A percentile compares a stretch with the other conserved stretches of the same genome.
These are phyloP conservation scores for Drosophila bipectinata DNA, from an alignment of 1,140 invertebrate genomes.

Conservation along the genomic window DNA sequence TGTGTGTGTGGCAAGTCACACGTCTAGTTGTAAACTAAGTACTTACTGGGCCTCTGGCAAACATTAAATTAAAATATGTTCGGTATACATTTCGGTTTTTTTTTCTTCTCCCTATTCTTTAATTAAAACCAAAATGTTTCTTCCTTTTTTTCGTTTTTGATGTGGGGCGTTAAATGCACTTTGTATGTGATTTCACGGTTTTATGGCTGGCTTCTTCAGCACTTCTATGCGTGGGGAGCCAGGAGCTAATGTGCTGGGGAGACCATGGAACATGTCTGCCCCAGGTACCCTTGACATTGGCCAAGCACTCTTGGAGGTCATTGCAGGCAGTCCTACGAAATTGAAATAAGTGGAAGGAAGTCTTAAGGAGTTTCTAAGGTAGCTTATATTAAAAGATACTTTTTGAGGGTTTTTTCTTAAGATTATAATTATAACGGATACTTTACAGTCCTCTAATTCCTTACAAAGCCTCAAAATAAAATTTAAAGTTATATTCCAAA, in stretches of 20 bases:
- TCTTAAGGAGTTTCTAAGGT: not conserved
- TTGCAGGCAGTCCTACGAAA: conserved; percentile 26
- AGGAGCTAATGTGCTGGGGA: conserved; percentile 37
- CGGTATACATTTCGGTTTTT: conserved; percentile 41
- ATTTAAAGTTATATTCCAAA: no score
- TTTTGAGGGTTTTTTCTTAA: no score
- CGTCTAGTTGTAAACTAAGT: conserved; percentile 77
- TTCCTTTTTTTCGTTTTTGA: conserved; percentile 34
- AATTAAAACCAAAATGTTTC: conserved; percentile 77
- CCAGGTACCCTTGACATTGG: conserved; percentile 54
- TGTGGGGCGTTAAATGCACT: conserved; percentile 70
- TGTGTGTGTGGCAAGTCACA: conserved; percentile 40
- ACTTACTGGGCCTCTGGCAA: conserved; percentile 51
- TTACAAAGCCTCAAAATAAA: no score
- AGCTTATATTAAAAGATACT: no score
- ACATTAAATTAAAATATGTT: conserved; percentile 81
- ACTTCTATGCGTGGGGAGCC: conserved; percentile 25
- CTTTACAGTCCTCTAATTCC: no score
- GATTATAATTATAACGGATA: no score
- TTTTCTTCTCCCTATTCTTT: conserved; percentile 51
- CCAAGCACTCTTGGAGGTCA: conserved; percentile 47
- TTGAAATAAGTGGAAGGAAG: not conserved
- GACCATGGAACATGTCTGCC: conserved; percentile 32
- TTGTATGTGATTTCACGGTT: conserved; percentile 79
- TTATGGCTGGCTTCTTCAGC: conserved; percentile 51